Evolutionary conservation across 2,888 invertebrate species (phyloP).

Genomic region (Leptopilina myrica): DNA sequence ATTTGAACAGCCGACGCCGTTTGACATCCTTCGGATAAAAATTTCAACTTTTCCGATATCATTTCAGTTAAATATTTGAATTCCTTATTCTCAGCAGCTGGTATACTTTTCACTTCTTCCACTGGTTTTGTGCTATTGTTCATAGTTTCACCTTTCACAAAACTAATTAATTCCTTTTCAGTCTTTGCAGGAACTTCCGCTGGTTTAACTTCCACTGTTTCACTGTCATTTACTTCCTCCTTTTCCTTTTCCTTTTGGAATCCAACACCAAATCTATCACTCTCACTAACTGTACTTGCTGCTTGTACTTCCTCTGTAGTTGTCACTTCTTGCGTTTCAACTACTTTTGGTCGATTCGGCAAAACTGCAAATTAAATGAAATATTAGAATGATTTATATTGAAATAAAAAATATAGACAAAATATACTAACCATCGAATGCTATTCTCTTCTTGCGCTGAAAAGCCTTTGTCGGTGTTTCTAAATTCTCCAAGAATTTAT

Average conservation of each 20-base stretch:
- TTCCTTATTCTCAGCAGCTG: slow-evolving; percentile 58
- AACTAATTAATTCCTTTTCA: slow-evolving; percentile 56
- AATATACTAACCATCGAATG: slow-evolving; percentile 70
- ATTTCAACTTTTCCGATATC: slow-evolving; percentile 80
- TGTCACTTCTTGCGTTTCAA: slow-evolving; percentile 50
- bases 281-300: slow-evolving; percentile 54
- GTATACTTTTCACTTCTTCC: slow-evolving; percentile 41
- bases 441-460: slow-evolving; percentile 79
- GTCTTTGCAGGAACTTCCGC: slow-evolving; percentile 44
- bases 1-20: slow-evolving; percentile 80
- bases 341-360: slow-evolving; percentile 59
- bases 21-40: slow-evolving; percentile 79
- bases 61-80: slow-evolving; percentile 76
- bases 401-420: neutral
- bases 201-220: slow-evolving; percentile 46
- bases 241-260: slow-evolving; percentile 67
- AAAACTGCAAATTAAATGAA: slow-evolving; percentile 60
- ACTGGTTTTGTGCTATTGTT: slow-evolving; percentile 54
- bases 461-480: slow-evolving; percentile 77
- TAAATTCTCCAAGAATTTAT: slow-evolving; percentile 70
- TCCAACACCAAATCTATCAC: slow-evolving; percentile 72
- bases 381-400: slow-evolving; percentile 27
- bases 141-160: slow-evolving; percentile 69
- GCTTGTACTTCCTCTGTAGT: slow-evolving; percentile 45
- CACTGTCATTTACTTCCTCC: slow-evolving; percentile 52